phyloP scores from a whole-genome alignment of 2,113 vertebrate species.

The Cariama cristata region DNA sequence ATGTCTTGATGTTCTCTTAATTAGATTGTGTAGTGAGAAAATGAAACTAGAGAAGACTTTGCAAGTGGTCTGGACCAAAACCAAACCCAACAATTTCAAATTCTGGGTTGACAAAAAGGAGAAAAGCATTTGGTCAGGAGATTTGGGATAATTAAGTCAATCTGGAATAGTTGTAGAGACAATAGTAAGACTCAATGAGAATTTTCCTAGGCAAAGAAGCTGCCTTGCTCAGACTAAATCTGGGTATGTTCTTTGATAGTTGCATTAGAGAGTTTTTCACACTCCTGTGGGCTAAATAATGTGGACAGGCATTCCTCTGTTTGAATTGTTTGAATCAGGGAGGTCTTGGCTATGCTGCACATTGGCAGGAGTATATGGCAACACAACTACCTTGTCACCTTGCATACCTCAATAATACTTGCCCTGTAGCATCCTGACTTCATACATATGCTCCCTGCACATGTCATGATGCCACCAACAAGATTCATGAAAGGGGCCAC shows the following conservation, averaged over 20 bases:
- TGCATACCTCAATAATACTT: neutral
- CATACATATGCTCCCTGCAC: neutral
- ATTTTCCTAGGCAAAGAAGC: neutral
- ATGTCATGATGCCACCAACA: neutral
- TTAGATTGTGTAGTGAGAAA: neutral
- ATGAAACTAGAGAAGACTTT: neutral
- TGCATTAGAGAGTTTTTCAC: neutral
- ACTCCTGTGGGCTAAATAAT: neutral
- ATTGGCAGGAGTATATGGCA: neutral
- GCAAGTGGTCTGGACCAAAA: neutral
- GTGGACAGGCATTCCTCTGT: neutral
- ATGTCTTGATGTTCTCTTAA: neutral
- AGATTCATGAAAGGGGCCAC: neutral
- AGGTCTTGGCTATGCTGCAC: neutral
- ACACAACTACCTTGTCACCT: neutral
- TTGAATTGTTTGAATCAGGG: neutral
- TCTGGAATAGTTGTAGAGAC: neutral
- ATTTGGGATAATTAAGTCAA: neutral
- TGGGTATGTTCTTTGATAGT: neutral
- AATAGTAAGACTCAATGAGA: neutral
- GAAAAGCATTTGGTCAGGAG: neutral
- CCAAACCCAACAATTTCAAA: neutral
- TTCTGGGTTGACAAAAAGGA: neutral
- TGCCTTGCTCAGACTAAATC: neutral
- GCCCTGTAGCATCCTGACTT: neutral